Evolutionary conservation across 2,797 vertebrate genomes (phyloP).

Genomic region (Myotis planiceps): DNA sequence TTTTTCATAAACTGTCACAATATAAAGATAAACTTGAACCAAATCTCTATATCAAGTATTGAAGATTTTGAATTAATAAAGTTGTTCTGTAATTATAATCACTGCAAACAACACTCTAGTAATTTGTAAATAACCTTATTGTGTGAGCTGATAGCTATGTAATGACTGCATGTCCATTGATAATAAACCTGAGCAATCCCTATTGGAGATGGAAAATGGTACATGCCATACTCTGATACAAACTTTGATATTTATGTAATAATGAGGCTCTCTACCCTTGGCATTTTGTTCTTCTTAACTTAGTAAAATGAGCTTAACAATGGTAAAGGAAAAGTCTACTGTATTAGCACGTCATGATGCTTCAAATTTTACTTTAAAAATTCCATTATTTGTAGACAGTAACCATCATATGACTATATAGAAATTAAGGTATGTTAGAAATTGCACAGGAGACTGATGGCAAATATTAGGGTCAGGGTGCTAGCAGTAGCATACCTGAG

Average conservation of each 20-base stretch:
- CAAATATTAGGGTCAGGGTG: not conserved
- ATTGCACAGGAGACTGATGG: not conserved
- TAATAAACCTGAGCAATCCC: not conserved
- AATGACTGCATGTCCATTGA: not conserved
- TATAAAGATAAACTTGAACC: not conserved
- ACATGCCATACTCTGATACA: not conserved
- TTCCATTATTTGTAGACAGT: not conserved
- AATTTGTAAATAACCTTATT: not conserved
- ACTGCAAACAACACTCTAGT: not conserved
- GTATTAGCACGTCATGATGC: not conserved
- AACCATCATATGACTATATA: not conserved
- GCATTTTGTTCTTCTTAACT: not conserved
- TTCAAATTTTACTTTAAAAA: constrained; percentile 41
- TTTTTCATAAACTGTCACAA: not conserved
- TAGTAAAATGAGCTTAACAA: not conserved
- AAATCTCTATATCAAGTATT: not conserved
- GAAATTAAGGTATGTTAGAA: not conserved
- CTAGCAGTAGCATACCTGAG: not conserved
- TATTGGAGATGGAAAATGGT: not conserved
- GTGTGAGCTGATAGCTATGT: not conserved
- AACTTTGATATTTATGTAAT: not conserved
- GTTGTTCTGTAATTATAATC: not conserved
- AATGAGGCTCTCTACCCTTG: not conserved
- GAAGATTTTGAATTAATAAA: not conserved
- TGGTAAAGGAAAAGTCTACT: not conserved